Base-by-base conservation (phyloP, 2,113 vertebrate genomes). In the Xyrauchen texanus region DNA sequence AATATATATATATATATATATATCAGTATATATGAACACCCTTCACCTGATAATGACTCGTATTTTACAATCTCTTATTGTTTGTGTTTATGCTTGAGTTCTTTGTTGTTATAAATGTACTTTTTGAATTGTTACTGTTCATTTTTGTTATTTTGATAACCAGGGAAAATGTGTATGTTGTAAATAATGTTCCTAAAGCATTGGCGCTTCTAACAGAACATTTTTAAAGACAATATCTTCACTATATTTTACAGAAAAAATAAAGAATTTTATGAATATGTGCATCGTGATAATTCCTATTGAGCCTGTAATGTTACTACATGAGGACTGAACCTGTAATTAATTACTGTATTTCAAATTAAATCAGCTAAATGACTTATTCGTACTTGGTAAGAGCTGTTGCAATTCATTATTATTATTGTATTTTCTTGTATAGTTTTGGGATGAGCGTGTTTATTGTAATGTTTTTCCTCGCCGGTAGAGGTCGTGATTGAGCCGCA, bases 161-260 rank as follows among this genome's bases (percentile, higher is more conserved):
- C 88, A 90, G 90, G 90, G 90, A 92, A 90, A 51, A 34, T 34
- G 73, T 79, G 79, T 85, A 21, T 88, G 83, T 85, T 93, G 91
- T 93, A 92, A 89, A 88, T 85, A 34, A 87, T 80, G 81, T 88
- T 88, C 74, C 83, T 73, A 80, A 90, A 85, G 77, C 86, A 80
- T 87, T 86, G 82, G 21, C 21, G 88, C 88, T 90, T 89, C 86
- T 89, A 83, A 90, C 85, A 82, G 72, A 82, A 64, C 83, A 85
- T 93, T 92, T 92, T 58, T 85, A 89, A 88, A 88, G 79, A 89
- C 86, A 88, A 87, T 88, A 90, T 77, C 81, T 73, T 88, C 81
- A 88, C 77, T 61, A 77, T 91, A 85, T 92, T 93, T 92, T 92
- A 58, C 91, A 92, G n/a, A 80, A 60, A 60, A 61, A 80, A 79